Conservation (phyloP, 2,797 vertebrate genomes). For the Pygocentrus nattereri region DNA sequence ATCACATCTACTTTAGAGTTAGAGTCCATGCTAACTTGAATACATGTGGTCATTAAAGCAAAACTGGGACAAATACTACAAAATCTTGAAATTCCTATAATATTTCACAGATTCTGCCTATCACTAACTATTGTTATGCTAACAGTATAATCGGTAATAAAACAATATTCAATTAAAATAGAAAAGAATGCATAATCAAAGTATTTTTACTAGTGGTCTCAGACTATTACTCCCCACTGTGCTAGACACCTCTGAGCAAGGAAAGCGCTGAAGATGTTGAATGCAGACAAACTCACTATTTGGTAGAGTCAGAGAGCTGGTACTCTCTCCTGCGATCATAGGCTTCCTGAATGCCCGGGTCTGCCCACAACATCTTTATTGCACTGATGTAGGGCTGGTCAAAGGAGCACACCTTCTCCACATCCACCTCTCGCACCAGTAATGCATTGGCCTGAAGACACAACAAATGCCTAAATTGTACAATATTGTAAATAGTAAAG, state of each 20-base stretch:
- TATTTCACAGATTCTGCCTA: no score
- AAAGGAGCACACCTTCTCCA: conserved; percentile 94
- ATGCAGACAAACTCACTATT: conserved; percentile 86
- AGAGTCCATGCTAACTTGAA: no score
- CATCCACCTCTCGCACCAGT: conserved; percentile 95
- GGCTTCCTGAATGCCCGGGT: conserved; percentile 97
- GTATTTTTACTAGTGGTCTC: no score
- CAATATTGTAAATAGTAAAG: background rate
- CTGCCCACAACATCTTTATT: conserved; percentile 94
- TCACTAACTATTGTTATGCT: no score
- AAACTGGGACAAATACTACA: no score
- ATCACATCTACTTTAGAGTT: no score
- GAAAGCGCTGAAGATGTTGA: conserved; percentile 2
- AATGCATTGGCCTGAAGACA: conserved; percentile 87
- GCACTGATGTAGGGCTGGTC: conserved; percentile 91
- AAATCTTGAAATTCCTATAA: no score
- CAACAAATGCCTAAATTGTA: background rate
- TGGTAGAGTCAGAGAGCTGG: conserved; percentile 98
- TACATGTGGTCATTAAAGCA: no score
- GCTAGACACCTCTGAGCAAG: background rate
- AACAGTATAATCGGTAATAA: no score
- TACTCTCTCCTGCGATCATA: conserved; percentile 97
- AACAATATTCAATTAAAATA: no score
- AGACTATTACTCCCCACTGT: no score
- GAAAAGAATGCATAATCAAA: no score